Base-by-base conservation (phyloP, 2,113 vertebrate species). In the Geococcyx californianus region DNA sequence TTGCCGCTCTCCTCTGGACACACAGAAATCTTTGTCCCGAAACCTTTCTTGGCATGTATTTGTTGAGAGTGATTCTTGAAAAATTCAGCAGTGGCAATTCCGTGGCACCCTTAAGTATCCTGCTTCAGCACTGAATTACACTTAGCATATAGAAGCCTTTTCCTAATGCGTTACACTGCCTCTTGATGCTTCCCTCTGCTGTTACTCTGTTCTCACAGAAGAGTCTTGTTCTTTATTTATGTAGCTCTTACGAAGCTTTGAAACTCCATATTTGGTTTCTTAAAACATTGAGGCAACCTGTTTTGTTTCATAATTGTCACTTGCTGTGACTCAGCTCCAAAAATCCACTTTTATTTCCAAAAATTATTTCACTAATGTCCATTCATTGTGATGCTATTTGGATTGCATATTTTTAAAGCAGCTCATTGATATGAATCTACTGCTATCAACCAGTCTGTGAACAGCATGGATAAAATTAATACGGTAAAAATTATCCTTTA, bases 391-490 rank as follows among this genome's bases (percentile, higher is more conserved):
- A 85, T 95, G 62, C 47, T 83, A 87, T 90, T 90, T 34, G 10
- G 24, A 23, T 33, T 90, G 52, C 58, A 83, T 95, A 62, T 72
- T 95, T 95, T 79, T 45, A 87, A 82, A 85, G 78, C 45, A 73
- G 62, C 44, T 95, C 51, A 80, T 89, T 36, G 62, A 68, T 70
- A 60, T 24, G 66, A 92, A 82, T 95, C 88, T 55, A 40, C 12
- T 85, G 36, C 70, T 93, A 3, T 63, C 52, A 94, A 90, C n/a
- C 38, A 28, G 75, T 73, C 78, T 85, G 59, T 82, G 91, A 95
- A 77, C 24, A 47, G 80, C 82, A 58, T 25, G 88, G 88, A 96
- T 74, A 91, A 92, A 90, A 90, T 67, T 45, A 83, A 91, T 84
- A 76, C 0, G 1, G 70, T 74, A 83, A 84, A 88, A 95, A 70